phyloP scores from a whole-genome alignment of 2,888 invertebrate species.

The Chesias legatella region DNA sequence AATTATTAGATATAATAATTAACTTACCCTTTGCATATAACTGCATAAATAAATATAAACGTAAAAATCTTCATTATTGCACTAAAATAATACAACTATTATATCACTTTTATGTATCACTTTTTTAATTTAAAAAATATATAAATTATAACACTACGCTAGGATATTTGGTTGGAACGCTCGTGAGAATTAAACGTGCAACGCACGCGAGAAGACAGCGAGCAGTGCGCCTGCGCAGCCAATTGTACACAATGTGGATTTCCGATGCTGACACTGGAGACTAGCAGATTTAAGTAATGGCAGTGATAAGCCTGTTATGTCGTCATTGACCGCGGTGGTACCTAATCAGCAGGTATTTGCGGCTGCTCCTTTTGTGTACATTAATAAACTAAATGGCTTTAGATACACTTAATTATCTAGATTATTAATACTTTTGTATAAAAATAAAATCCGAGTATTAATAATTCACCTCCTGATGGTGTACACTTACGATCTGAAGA shows the following conservation, averaged over 20 bases:
- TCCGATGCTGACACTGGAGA: conserved; percentile 10
- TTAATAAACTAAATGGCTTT: too few species aligned
- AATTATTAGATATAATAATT: neutral
- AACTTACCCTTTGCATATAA: conserved; percentile 28
- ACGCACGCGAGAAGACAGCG: conserved; percentile 19
- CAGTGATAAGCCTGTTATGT: conserved; percentile 25
- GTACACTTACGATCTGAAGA: too few species aligned
- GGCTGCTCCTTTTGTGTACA: neutral
- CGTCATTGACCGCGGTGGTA: conserved; percentile 15
- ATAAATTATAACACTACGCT: conserved; percentile 17
- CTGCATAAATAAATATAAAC: conserved; percentile 22
- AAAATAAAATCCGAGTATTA: too few species aligned
- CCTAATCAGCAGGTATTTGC: conserved; percentile 9
- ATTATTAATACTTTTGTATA: too few species aligned
- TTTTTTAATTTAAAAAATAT: conserved; percentile 9
- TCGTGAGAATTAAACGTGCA: conserved; percentile 20
- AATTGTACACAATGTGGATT: conserved; percentile 17
- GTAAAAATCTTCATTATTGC: conserved; percentile 23
- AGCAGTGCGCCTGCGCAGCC: conserved; percentile 18
- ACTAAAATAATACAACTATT: conserved; percentile 14
- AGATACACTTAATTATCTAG: too few species aligned
- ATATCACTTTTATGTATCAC: conserved; percentile 20
- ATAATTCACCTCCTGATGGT: too few species aligned
- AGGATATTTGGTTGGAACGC: conserved; percentile 15
- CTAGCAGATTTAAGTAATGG: conserved; percentile 24